Base-by-base conservation (phyloP, 2,113 vertebrate species). In the Brachirus orientalis region DNA sequence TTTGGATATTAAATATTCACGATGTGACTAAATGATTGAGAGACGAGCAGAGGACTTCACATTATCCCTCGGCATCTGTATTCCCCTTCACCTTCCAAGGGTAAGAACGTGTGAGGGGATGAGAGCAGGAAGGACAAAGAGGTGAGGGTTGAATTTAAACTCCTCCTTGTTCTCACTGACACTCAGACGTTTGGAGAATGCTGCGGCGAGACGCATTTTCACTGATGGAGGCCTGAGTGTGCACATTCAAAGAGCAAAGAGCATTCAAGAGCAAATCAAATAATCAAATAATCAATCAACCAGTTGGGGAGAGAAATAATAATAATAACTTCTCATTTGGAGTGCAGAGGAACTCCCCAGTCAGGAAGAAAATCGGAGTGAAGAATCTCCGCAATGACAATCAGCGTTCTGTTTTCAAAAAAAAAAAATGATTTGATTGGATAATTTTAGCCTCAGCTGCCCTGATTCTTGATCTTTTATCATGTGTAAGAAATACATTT, bases 1-100 rank as follows among this genome's bases (percentile, higher is more conserved):
- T 69, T 58, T 11, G 36, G 44, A 12, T 52, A 52, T 79, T 7
- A 87, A 82, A 80, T 80, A 84, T 79, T 84, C 76, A 87, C 17
- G 10, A 63, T 5, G 4, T 10, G 46, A 3, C 44, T 38, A 56
- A 63, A 58, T 70, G 85, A 82, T 69, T 52, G 75, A 85, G 63
- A 9, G 58, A 35, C 6, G 41, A 74, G 56, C 37, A 7, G n/a
- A 17, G 35, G 51, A 22, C 48, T 68, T 19, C 19, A 33, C 72
- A 59, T 76, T 53, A 61, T 3, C 33, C 54, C 62, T n/a, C 70
- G 33, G 68, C 77, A 72, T 85, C 77, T 72, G 70, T 38, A 63
- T 80, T 78, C 69, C 18, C 60, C 55, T 69, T 59, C 63, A 36
- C 19, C 0, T 40, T 63, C 69, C 66, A 35, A 69, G 77, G 78